Conservation (phyloP, 2,888 invertebrate genomes). For the Ornithoptera priamus region DNA sequence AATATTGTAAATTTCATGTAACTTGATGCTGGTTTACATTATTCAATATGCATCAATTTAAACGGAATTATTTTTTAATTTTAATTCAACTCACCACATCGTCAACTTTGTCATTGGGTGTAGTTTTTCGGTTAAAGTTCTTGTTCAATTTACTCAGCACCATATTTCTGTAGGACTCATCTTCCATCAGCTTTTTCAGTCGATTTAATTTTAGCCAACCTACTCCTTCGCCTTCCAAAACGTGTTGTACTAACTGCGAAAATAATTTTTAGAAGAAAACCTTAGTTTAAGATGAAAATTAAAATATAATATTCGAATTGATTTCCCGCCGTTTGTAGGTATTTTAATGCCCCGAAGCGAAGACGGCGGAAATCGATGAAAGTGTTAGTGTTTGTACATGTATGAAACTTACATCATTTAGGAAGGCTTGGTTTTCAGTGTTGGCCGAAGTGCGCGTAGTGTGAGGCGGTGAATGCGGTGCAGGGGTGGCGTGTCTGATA, state of each 20-base stretch:
- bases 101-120: slow-evolving; percentile 97
- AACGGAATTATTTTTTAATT: not conserved
- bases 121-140: slow-evolving; percentile 94
- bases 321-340: too few species aligned
- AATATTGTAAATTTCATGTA: not conserved
- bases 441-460: slow-evolving; percentile 86
- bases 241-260: slow-evolving; percentile 86
- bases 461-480: slow-evolving; percentile 82
- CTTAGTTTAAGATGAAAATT: not conserved
- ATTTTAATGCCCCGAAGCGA: too few species aligned
- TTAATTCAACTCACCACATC: slow-evolving; percentile 89
- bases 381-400: not conserved
- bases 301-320: too few species aligned
- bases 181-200: slow-evolving; percentile 97
- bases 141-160: slow-evolving; percentile 96
- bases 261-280: slow-evolving; percentile 2
- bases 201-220: slow-evolving; percentile 97
- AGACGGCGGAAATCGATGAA: not conserved
- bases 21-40: too few species aligned
- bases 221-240: slow-evolving; percentile 95
- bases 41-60: too few species aligned
- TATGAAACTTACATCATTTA: slow-evolving; percentile 87
- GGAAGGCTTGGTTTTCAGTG: slow-evolving; percentile 94
- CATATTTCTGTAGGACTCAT: slow-evolving; percentile 98
- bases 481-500: slow-evolving; percentile 88